Evolutionary conservation across 2,113 vertebrate species (phyloP), one percentile per base, ranked within the genome.

Genomic region (Apus apus): DNA sequence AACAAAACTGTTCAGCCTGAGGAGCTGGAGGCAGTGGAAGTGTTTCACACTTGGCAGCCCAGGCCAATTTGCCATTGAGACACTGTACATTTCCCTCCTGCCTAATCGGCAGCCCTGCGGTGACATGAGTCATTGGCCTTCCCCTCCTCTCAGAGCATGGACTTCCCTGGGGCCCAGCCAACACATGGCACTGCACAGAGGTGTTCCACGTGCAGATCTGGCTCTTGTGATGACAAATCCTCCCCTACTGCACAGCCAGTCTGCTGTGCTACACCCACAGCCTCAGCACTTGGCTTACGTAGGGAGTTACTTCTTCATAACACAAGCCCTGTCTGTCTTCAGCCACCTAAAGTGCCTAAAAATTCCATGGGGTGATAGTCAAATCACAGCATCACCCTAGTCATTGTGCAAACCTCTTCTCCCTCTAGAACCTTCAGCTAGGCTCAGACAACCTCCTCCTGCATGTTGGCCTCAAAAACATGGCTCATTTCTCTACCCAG

Each of bases 101-200:
- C 83, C 36, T 79, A 27, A 81, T 84, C 34, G 5, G 71, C 66
- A 78, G 46, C 87, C 82, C 74, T 76, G 82, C 79, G 53, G 85
- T 70, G 91, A 70, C 45, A 4, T 43, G 87, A 97, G 93, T 74
- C 85, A 89, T 45, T 87, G 6, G 1, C 60, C 88, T 88, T 90
- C 79, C 62, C 53, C 48, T 92, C 60, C 72, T 56, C 92, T 90
- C 18, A 27, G 45, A 65, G 34, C n/a, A 2, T 2, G 20, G 89
- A 15, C 60, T 34, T 70, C 21, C 9, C 87, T n/a, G 77, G 68
- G 88, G 64, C 83, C 0, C 0, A 75, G 86, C 72, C 80, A 87
- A 19, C 53, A 2, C 67, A 3, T 5, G 48, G 85, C 80, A n/a
- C 57, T 4, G 32, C 48, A 14, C 86, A 71, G 91, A 92, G 76